phyloP scores from a whole-genome alignment of 2,888 invertebrate species.

The Acronicta aceris region DNA sequence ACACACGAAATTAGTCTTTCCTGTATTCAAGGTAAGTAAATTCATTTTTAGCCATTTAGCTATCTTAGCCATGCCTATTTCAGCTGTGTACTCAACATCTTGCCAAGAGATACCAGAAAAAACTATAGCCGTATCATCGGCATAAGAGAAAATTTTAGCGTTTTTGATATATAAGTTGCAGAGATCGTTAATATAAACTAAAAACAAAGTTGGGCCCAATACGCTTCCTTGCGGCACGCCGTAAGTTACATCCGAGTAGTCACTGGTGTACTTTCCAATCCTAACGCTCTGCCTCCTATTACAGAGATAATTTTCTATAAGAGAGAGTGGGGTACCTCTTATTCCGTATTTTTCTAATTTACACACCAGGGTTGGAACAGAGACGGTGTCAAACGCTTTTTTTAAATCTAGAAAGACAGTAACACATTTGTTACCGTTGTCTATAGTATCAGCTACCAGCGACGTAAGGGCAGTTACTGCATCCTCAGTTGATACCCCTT shows the following conservation, averaged over 20 bases:
- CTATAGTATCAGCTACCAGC: too few species aligned
- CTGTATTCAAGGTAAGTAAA: constrained; percentile 1
- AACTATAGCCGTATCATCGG: too few species aligned
- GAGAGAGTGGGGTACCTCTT: neutral
- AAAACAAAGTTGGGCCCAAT: too few species aligned
- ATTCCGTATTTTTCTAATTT: constrained; percentile 3
- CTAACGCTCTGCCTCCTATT: neutral
- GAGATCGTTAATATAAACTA: too few species aligned
- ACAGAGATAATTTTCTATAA: neutral
- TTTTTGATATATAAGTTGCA: too few species aligned
- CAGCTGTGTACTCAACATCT: constrained; percentile 2
- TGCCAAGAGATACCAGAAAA: constrained; percentile 1
- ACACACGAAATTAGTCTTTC: neutral
- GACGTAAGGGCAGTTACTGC: too few species aligned
- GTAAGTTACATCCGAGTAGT: too few species aligned
- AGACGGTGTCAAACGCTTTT: neutral
- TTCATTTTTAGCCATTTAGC: constrained; percentile 2
- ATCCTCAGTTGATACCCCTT: too few species aligned
- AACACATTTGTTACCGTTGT: too few species aligned
- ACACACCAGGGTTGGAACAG: neutral
- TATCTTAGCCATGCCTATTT: constrained; percentile 1
- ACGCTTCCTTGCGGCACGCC: too few species aligned
- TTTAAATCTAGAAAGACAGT: too few species aligned
- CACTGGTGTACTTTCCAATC: neutral
- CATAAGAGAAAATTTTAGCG: too few species aligned